These are phyloP conservation scores for Macaca fascicularis DNA, from an alignment of 2,113 vertebrate species.

Conservation along the genomic window DNA sequence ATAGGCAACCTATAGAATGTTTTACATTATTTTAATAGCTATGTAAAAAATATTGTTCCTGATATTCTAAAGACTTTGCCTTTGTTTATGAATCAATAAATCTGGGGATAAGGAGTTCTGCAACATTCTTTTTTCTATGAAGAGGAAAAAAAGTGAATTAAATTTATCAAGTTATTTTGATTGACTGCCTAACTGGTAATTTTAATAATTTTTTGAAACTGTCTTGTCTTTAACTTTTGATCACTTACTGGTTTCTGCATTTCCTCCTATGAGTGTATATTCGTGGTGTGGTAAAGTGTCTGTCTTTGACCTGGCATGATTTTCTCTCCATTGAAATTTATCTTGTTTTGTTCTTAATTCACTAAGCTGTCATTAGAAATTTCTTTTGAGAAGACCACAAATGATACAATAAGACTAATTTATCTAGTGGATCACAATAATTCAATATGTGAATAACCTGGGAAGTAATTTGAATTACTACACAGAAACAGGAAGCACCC, in stretches of 20 bases:
- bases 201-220: slow-evolving; percentile 28
- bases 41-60: neutral
- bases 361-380: neutral
- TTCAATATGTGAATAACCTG: neutral
- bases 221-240: neutral
- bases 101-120: neutral
- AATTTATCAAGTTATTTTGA: neutral
- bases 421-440: neutral
- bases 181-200: neutral
- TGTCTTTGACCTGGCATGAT: neutral
- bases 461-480: neutral
- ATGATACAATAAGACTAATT: slow-evolving; percentile 17
- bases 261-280: neutral
- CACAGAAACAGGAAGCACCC: neutral
- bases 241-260: neutral
- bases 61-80: neutral
- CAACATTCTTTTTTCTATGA: neutral
- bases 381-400: slow-evolving; percentile 48
- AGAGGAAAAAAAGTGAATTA: slow-evolving; percentile 2
- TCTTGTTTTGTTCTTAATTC: slow-evolving; percentile 28
- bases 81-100: slow-evolving; percentile 4
- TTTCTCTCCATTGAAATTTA: neutral
- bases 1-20: neutral
- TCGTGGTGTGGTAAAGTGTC: neutral
- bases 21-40: neutral